Base-by-base conservation (phyloP, 2,888 invertebrate genomes). In the Malachius bipustulatus region DNA sequence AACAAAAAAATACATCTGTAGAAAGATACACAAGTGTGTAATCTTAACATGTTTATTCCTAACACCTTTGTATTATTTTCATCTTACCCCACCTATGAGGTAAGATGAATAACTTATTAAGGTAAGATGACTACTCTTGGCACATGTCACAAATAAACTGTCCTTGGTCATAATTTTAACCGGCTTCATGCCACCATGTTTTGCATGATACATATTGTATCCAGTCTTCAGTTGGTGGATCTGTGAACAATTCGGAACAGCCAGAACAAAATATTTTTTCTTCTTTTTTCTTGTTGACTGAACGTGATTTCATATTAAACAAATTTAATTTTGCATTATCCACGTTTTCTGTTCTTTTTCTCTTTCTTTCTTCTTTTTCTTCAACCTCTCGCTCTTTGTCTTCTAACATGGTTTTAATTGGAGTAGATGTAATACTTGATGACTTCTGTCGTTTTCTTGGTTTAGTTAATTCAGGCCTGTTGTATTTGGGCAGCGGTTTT, bases 161-260 rank as follows among this genome's bases (percentile, higher is more conserved):
- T n/a, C n/a, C n/a, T n/a, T n/a, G n/a, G n/a, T n/a, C n/a, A n/a
- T n/a, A n/a, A n/a, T n/a, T n/a, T n/a, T n/a, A n/a, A n/a, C n/a
- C n/a, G n/a, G n/a, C n/a, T n/a, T n/a, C n/a, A n/a, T n/a, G n/a
- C n/a, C n/a, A n/a, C n/a, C n/a, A n/a, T n/a, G n/a, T n/a, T n/a
- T n/a, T n/a, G n/a, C n/a, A n/a, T n/a, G n/a, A n/a, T n/a, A n/a
- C n/a, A n/a, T n/a, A n/a, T n/a, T n/a, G n/a, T n/a, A n/a, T n/a
- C n/a, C 40, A 40, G 26, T 38, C 40, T 30, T 40, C 40, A 16
- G 31, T 13, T 37, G 40, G 37, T 37, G 40, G 40, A 12, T 40
- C 40, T n/a, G n/a, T n/a, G 16, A 34, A 38, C 30, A 30, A 16
- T 37, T 39, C 34, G 14, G 30, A 14, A 26, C 39, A 39, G 10